Evolutionary conservation across 2,113 vertebrate species (phyloP).

Genomic region (Raja brachyura): DNA sequence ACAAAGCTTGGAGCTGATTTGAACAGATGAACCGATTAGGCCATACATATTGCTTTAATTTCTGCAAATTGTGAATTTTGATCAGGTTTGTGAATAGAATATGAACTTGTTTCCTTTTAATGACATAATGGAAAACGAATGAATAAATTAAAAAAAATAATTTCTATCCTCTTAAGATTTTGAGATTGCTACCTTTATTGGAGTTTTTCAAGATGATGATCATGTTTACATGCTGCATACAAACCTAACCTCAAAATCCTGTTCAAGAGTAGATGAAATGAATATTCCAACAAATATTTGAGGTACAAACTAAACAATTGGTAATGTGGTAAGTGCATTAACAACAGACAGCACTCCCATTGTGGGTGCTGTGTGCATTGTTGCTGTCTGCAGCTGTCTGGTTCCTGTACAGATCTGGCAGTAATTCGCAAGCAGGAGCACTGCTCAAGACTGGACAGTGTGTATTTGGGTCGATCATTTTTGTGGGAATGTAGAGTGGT

Average conservation of each 20-base stretch:
- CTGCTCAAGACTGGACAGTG: not conserved
- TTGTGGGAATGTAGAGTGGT: not conserved
- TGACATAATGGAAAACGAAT: not conserved
- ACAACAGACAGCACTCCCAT: not conserved
- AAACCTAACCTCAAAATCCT: not conserved
- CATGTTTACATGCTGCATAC: not conserved
- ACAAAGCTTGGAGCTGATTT: not conserved
- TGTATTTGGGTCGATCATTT: not conserved
- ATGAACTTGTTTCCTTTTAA: not conserved
- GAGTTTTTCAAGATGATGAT: not conserved
- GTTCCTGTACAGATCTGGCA: not conserved
- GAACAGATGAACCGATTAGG: not conserved
- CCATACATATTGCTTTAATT: slow-evolving; percentile 3
- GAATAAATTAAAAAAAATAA: too few species aligned
- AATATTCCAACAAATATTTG: not conserved
- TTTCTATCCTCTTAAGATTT: not conserved
- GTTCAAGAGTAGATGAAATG: not conserved
- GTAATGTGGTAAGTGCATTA: not conserved
- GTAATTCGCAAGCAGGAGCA: not conserved
- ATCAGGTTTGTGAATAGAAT: not conserved
- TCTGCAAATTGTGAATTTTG: not conserved
- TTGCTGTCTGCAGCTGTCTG: not conserved
- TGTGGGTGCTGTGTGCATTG: not conserved
- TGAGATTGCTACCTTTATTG: not conserved
- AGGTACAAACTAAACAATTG: not conserved